Evolutionary conservation across 2,888 invertebrate genomes (phyloP), one percentile per base, ranked within the genome.

Genomic region (Drosophila suboccidentalis): DNA sequence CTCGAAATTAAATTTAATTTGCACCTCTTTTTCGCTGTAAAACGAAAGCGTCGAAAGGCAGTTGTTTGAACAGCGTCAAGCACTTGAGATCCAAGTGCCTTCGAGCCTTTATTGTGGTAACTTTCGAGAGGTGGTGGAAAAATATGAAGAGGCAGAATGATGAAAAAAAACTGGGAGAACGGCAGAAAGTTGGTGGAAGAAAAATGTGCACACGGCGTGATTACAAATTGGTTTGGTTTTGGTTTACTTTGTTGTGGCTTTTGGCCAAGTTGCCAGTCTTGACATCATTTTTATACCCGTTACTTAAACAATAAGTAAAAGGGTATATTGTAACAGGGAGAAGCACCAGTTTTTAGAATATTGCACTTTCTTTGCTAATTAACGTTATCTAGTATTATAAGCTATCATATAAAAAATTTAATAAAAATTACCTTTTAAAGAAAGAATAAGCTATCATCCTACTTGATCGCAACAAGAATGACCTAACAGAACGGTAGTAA

Each of bases 81-180:
- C 43, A 65, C 71, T 71, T 55, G 38, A 51, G 38, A 65, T 58
- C 10, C 47, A 19, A 71, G 65, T 63, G 65, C 44, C 60, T 58
- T 46, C 3, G 72, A 75, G 80, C 71, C 87, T 88, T 83, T 88
- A 67, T 83, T 83, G 83, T 87, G 89, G 89, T 75, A 57, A 54
- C 54, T 57, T 58, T 54, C 6, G 34, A 10, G 11, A 11, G 29
- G 55, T 0, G 10, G 26, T 2, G 39, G 6, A 8, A 26, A 0
- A 15, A 11, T 13, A 29, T 22, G n/a, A 0, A 3, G 8, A 15
- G 15, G 17, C 10, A 5, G 19, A 1, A n/a, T n/a, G 17, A 6
- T 19, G 3, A 19, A 26, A 22, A 22, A 22, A 22, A 6, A 0
- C 5, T 22, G 34, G 5, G 4, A 15, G 17, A 55, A 55, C 8